Evolutionary conservation across 2,113 vertebrate species (phyloP), one percentile per base, ranked within the genome.

Genomic region (Seriola quinqueradiata): DNA sequence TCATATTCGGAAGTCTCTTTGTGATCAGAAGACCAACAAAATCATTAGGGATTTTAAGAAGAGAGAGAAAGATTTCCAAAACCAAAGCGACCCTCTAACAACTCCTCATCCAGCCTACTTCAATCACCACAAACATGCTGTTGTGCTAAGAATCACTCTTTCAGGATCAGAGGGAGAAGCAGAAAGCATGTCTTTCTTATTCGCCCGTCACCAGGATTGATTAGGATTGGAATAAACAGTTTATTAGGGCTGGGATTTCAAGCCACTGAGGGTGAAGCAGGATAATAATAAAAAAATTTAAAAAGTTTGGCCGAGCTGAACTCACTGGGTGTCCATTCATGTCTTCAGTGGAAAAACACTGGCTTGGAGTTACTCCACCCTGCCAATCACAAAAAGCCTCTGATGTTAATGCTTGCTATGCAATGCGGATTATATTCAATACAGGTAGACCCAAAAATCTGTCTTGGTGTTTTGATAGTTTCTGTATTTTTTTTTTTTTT

Each of bases 251-350:
- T 21, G 10, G 12, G 80, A 82, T 81, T 81, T 78, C 13, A 68
- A 88, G 71, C 68, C 25, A 76, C 40, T 75, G 3, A 67, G 11
- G 57, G 36, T 55, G 46, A 71, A 75, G 75, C 79, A 78, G 71
- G 40, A 76, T 44, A n/a, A 36, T 13, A 64, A 21, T 23, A 61
- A 82, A 66, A 19, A 38, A n/a, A 21, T n/a, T 42, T 13, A 48
- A 55, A 82, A 65, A 19, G 67, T 79, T 79, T 38, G 81, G 52
- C 73, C 60, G 16, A 68, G 70, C 65, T 85, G 50, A 92, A 94
- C 93, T 94, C 93, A 93, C 92, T 81, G 93, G 85, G 75, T 93
- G 91, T 89, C 93, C 93, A 78, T 93, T 93, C 90, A 93, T 84
- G 89, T 90, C 92, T 85, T 85, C 83, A 82, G 86, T 78, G 68